Evolutionary conservation across 2,888 invertebrate genomes (phyloP).

Genomic region (Melanargia galathea): DNA sequence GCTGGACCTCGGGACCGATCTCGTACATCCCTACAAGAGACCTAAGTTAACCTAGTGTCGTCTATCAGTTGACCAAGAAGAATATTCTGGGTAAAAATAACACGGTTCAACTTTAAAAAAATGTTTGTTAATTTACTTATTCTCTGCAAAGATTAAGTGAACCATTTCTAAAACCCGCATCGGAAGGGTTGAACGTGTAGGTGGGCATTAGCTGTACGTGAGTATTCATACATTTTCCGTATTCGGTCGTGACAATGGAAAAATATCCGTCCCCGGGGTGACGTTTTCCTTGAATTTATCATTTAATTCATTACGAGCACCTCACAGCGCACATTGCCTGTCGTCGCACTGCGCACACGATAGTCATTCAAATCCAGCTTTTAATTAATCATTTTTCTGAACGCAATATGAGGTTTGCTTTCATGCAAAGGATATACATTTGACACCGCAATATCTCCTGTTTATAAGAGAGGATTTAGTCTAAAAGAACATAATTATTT

Average conservation of each 20-base stretch:
- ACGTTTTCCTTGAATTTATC: constrained; percentile 36
- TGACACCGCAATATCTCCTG: too few relatives aligned
- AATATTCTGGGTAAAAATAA: too few relatives aligned
- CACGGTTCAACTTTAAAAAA: too few relatives aligned
- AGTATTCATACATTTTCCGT: constrained; percentile 24
- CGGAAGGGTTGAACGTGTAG: constrained; percentile 9
- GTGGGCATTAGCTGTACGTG: background rate
- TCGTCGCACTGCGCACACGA: constrained; percentile 20
- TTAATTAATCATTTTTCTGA: constrained; percentile 28
- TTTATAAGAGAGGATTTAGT: too few relatives aligned
- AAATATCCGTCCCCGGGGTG: constrained; percentile 28
- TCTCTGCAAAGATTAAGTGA: constrained; percentile 7
- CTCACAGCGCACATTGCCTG: constrained; percentile 10
- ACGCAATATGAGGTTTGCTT: constrained; percentile 1
- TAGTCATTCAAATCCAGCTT: constrained; percentile 21
- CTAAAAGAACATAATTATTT: too few relatives aligned
- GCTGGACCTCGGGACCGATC: too few relatives aligned
- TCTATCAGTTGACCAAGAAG: too few relatives aligned
- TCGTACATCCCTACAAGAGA: too few relatives aligned
- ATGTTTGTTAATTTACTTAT: too few relatives aligned
- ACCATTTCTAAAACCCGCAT: background rate
- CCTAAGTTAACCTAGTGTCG: too few relatives aligned
- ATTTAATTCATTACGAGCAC: constrained; percentile 36
- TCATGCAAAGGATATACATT: too few relatives aligned
- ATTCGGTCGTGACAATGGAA: constrained; percentile 22